Conservation (phyloP, 2,888 invertebrate species). For the Parnassius mnemosyne region DNA sequence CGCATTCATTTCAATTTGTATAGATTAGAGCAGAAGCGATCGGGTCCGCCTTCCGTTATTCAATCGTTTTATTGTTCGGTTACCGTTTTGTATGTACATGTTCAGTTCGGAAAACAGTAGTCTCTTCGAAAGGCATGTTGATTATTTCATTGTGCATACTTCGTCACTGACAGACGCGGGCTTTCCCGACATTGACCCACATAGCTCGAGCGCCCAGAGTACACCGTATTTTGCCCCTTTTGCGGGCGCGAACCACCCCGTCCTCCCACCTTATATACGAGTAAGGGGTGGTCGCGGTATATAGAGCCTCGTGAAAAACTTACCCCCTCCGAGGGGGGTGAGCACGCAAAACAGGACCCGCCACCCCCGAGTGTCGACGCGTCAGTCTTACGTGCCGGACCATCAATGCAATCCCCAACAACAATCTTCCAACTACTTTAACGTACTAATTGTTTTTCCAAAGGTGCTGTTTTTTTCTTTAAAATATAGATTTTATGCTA, state of each 20-base stretch:
- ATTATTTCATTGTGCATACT: constrained; percentile 80
- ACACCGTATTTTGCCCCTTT: constrained; percentile 81
- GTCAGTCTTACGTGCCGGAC: constrained; percentile 64
- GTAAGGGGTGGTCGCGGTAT: constrained; percentile 78
- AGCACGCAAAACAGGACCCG: constrained; percentile 78
- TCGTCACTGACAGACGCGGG: constrained; percentile 80
- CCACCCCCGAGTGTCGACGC: constrained; percentile 68
- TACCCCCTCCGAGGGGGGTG: constrained; percentile 75
- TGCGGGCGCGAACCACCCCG: constrained; percentile 79
- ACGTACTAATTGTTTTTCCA: no score
- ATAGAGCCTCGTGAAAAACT: constrained; percentile 81
- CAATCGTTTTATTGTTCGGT: background rate
- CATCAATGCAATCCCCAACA: constrained; percentile 40
- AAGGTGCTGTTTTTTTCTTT: no score
- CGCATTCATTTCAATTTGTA: constrained; percentile 1
- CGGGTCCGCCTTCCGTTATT: background rate
- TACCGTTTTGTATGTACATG: constrained; percentile 26
- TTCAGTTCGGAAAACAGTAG: constrained; percentile 64
- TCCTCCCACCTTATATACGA: constrained; percentile 79
- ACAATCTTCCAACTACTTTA: constrained; percentile 25
- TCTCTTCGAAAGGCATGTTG: constrained; percentile 69
- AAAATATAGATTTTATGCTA: no score
- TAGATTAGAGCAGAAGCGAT: background rate
- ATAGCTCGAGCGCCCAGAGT: constrained; percentile 80
- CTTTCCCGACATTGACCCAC: constrained; percentile 82